Percentiles rank a stretch among this genome's conserved stretches.
phyloP scores from a whole-genome alignment of 1,140 invertebrate species.

The Argopecten irradians region DNA sequence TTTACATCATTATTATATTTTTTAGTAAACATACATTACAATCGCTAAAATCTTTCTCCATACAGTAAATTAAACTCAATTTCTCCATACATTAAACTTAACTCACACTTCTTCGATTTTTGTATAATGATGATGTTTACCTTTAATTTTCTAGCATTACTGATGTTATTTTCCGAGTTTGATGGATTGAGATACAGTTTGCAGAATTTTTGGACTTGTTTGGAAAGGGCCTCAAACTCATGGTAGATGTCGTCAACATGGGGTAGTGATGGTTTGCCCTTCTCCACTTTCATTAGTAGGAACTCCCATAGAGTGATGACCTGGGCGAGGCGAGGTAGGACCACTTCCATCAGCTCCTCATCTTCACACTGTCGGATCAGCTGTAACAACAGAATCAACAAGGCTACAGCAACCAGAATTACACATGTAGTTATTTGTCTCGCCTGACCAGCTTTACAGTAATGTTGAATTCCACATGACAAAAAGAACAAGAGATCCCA shows the following conservation, averaged over 20 bases:
- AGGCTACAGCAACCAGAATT: background rate
- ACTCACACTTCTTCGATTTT: background rate
- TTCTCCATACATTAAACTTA: no score
- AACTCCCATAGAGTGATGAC: slow-evolving; percentile 78
- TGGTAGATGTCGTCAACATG: slow-evolving; percentile 68
- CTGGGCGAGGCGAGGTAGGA: slow-evolving; percentile 76
- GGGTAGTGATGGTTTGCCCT: slow-evolving; percentile 63
- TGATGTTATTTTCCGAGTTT: slow-evolving; percentile 40
- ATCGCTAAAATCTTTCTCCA: no score
- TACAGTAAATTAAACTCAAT: no score
- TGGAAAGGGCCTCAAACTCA: slow-evolving; percentile 73
- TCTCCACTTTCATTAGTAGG: slow-evolving; percentile 76
- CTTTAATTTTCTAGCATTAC: slow-evolving; percentile 14
- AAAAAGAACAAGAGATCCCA: no score
- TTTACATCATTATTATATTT: no score
- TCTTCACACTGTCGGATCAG: slow-evolving; percentile 70
- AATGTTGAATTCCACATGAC: no score
- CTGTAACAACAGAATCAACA: slow-evolving; percentile 53
- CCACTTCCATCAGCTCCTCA: slow-evolving; percentile 78
- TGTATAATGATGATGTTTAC: background rate
- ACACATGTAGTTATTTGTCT: no score
- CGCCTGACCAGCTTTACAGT: no score
- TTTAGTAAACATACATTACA: no score
- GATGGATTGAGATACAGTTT: slow-evolving; percentile 65
- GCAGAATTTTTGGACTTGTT: slow-evolving; percentile 71